These are phyloP conservation scores for Cistogaster globosa DNA, from an alignment of 2,888 invertebrate species.

Conservation along the genomic window DNA sequence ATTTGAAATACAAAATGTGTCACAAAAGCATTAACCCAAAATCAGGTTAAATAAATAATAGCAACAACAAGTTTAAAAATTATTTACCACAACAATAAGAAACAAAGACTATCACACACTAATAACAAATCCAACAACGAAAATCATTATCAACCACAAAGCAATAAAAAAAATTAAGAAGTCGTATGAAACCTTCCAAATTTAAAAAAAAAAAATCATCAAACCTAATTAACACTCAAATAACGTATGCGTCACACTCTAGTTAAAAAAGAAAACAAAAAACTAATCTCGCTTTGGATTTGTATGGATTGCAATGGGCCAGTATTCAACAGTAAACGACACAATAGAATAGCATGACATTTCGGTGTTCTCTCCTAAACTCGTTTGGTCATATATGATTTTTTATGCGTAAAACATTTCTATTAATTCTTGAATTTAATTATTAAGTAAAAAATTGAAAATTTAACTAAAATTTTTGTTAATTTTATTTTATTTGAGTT, in stretches of 20 bases:
- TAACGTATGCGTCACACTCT: conserved; percentile 56
- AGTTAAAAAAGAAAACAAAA: conserved; percentile 24
- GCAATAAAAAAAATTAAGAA: background rate
- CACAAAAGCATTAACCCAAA: conserved; percentile 57
- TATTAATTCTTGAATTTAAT: too few relatives aligned
- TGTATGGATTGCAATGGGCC: background rate
- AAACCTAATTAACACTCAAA: conserved; percentile 14
- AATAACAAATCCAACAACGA: background rate
- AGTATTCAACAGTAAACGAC: background rate
- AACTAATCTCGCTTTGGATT: background rate
- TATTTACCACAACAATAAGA: background rate
- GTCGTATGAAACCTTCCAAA: conserved; percentile 21
- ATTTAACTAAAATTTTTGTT: too few relatives aligned
- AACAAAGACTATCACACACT: background rate
- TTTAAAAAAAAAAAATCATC: background rate
- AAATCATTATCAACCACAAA: conserved; percentile 15
- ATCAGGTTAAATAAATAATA: conserved; percentile 52
- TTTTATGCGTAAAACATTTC: too few relatives aligned
- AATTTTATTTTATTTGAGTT: too few relatives aligned
- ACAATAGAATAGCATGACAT: too few relatives aligned
- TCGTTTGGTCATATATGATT: too few relatives aligned
- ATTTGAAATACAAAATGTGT: conserved; percentile 23
- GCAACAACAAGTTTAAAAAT: conserved; percentile 17
- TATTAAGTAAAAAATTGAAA: too few relatives aligned
- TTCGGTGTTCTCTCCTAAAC: too few relatives aligned